A percentile compares a stretch with the other conserved stretches of the same genome.
phyloP scores from a whole-genome alignment of 2,113 vertebrate genomes.

The human (Homo sapiens) region GRCh38 chr4:93367501-93368000 shows the following conservation, averaged over 20 bases:
- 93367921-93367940: conserved; percentile 18
- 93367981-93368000: neutral
- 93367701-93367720: conserved; percentile 68
- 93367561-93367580: conserved; percentile 25
- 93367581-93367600: conserved; percentile 19
- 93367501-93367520: neutral
- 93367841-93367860: neutral
- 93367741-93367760: conserved; percentile 29
- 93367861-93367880: conserved; percentile 40
- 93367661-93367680: conserved; percentile 53
- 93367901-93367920: conserved; percentile 7
- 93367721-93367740: conserved; percentile 61
- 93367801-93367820: conserved; percentile 1
- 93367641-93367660: neutral
- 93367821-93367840: neutral
- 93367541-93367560: conserved; percentile 15
- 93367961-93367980: neutral
- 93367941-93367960: neutral
- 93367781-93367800: conserved; percentile 12
- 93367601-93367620: conserved; percentile 54
- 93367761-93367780: neutral
- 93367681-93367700: conserved; percentile 15
- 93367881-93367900: neutral
- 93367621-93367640: conserved; percentile 30
- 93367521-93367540: neutral